Evolutionary conservation across 2,888 invertebrate genomes (phyloP).

Genomic region (Acheta domesticus): DNA sequence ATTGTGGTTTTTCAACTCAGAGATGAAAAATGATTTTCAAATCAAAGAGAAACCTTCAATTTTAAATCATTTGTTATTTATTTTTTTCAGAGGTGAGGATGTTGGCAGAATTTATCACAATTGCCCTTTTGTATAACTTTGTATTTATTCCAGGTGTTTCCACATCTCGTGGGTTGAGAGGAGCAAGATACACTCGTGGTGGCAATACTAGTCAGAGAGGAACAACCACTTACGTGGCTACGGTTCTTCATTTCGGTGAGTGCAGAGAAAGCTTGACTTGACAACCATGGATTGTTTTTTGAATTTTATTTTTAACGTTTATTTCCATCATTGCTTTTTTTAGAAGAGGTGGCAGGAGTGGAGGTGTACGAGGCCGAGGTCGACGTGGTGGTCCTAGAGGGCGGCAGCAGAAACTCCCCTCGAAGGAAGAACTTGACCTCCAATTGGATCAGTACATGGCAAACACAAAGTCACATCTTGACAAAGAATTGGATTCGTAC

Average conservation of each 20-base stretch:
- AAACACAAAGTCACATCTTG: conserved; percentile 56
- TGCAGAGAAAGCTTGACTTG: not conserved
- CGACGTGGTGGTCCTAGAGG: conserved; percentile 38
- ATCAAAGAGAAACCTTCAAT: too few relatives aligned
- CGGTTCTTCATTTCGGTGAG: not conserved
- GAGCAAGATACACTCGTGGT: not conserved
- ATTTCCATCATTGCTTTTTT: not conserved
- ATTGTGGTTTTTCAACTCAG: too few relatives aligned
- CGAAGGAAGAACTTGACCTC: conserved; percentile 63
- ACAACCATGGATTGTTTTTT: not conserved
- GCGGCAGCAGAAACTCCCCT: conserved; percentile 42
- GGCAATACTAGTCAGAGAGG: not conserved
- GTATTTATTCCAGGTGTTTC: not conserved
- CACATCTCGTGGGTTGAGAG: not conserved
- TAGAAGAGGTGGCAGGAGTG: conserved; percentile 26
- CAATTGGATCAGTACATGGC: conserved; percentile 72
- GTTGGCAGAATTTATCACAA: too few relatives aligned
- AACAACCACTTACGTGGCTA: not conserved
- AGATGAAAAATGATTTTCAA: too few relatives aligned
- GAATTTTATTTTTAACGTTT: not conserved
- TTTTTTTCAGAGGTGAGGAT: too few relatives aligned
- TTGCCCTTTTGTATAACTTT: too few relatives aligned
- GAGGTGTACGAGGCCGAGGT: conserved; percentile 28
- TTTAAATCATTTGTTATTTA: too few relatives aligned
- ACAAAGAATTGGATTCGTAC: conserved; percentile 58